These are phyloP conservation scores for Macaca nemestrina DNA, from an alignment of 2,113 vertebrate genomes.

Conservation along the genomic window DNA sequence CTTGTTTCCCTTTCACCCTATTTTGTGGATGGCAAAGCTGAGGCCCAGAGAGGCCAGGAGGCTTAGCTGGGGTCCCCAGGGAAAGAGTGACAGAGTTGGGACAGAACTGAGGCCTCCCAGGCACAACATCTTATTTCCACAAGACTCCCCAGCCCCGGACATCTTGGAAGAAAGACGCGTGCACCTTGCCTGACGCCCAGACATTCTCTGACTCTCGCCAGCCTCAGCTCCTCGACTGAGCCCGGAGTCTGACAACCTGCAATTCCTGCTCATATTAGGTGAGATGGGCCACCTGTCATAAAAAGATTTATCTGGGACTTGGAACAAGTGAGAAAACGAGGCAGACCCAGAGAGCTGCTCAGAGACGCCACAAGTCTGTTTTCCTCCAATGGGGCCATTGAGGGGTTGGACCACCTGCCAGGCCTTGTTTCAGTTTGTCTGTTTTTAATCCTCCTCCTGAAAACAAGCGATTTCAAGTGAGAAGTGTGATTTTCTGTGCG, in stretches of 20 bases:
- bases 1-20: not conserved
- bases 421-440: not conserved
- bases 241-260: not conserved
- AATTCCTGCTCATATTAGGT: not conserved
- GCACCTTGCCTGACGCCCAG: too few relatives aligned
- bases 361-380: not conserved
- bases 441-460: not conserved
- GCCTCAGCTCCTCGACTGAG: not conserved
- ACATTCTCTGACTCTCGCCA: not conserved
- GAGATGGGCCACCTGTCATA: not conserved
- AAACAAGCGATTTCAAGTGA: not conserved
- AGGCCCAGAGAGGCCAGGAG: not conserved
- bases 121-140: not conserved
- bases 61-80: not conserved
- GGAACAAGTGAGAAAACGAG: not conserved
- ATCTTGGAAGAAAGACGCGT: fast-evolving
- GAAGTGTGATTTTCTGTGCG: not conserved
- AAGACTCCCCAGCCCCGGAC: not conserved
- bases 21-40: not conserved
- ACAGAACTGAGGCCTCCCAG: not conserved
- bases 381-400: not conserved
- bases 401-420: not conserved
- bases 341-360: too few relatives aligned
- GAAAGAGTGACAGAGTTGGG: not conserved
- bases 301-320: not conserved